Evolutionary conservation across 2,113 vertebrate species (phyloP).

Genomic region (Phodopus roborovskii): DNA sequence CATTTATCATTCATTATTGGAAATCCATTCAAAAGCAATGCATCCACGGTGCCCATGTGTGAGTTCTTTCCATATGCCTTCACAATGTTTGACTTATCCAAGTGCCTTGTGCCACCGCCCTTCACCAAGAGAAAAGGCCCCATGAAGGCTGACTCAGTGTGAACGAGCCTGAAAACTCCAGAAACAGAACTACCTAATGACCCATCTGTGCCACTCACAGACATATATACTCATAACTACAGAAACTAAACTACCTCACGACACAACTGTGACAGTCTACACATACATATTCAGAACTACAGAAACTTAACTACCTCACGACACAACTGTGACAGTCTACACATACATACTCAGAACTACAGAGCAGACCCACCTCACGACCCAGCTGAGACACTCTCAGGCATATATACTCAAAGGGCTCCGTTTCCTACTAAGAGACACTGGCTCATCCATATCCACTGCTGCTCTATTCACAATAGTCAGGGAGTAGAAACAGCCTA

Average conservation of each 20-base stretch:
- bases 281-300: no score
- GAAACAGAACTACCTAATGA: not conserved
- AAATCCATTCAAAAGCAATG: not conserved
- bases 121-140: not conserved
- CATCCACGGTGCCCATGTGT: not conserved
- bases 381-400: fast-evolving
- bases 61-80: not conserved
- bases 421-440: not conserved
- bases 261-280: no score
- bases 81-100: not conserved
- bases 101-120: no score
- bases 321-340: no score
- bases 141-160: not conserved
- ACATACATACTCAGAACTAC: not conserved
- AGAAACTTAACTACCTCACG: no score
- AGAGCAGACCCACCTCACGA: not conserved
- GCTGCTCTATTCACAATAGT: not conserved
- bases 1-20: not conserved
- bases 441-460: not conserved
- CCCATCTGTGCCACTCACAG: fast-evolving
- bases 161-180: not conserved
- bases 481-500: not conserved
- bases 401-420: no score
- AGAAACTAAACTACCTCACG: no score
- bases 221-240: no score